These are phyloP conservation scores for Zhengitettix transpicula DNA, from an alignment of 2,888 invertebrate species.

Conservation along the genomic window DNA sequence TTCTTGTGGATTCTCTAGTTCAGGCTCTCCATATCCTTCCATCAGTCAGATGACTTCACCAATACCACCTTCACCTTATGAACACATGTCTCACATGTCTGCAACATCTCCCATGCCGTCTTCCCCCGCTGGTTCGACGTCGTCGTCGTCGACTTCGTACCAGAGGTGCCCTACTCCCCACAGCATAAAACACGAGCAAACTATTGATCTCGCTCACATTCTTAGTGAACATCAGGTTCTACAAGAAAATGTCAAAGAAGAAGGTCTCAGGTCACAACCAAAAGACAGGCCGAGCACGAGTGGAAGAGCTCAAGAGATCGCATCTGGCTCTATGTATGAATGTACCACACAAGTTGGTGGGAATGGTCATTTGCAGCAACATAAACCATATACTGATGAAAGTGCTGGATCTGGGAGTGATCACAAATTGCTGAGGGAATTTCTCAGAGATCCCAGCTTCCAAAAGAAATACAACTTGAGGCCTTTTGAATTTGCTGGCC, in stretches of 20 bases:
- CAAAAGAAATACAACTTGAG: slow-evolving; percentile 68
- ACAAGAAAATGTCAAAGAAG: slow-evolving; percentile 22
- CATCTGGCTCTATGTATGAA: too few species aligned
- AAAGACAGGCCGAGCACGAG: too few species aligned
- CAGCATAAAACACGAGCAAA: slow-evolving; percentile 35
- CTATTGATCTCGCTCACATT: slow-evolving; percentile 42
- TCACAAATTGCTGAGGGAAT: slow-evolving; percentile 63
- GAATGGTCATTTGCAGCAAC: too few species aligned
- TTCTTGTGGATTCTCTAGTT: too few species aligned
- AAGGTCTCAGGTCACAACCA: not conserved
- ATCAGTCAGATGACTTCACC: too few species aligned
- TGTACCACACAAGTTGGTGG: too few species aligned
- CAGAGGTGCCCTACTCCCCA: slow-evolving; percentile 17
- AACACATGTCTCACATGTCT: too few species aligned
- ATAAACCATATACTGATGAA: not conserved
- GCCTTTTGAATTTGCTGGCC: slow-evolving; percentile 50
- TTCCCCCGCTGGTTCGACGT: slow-evolving; percentile 6
- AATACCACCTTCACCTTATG: too few species aligned
- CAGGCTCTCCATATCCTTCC: too few species aligned
- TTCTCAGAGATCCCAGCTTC: slow-evolving; percentile 67
- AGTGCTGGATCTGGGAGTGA: slow-evolving; percentile 24
- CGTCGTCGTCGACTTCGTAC: slow-evolving; percentile 6
- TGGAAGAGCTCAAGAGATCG: too few species aligned
- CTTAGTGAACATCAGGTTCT: slow-evolving; percentile 37
- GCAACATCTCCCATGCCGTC: slow-evolving; percentile 2